Evolutionary conservation across 2,797 vertebrate species (phyloP).

Genomic region (Artibeus jamaicensis): DNA sequence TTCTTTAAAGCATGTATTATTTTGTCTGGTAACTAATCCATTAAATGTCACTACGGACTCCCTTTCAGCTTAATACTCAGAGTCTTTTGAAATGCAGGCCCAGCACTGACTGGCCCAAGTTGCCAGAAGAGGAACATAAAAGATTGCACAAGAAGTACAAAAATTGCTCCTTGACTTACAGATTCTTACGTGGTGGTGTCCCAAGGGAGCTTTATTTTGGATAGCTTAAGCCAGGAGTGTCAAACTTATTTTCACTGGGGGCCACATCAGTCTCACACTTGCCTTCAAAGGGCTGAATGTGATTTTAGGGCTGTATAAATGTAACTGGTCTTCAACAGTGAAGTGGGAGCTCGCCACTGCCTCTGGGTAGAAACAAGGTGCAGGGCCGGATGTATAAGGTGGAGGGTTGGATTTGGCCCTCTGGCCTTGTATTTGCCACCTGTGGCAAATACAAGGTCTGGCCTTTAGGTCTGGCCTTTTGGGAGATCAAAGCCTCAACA

Average conservation of each 20-base stretch:
- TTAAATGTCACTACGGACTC: neutral
- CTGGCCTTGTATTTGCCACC: too few relatives aligned
- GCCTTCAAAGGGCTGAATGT: too few relatives aligned
- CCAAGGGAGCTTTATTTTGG: neutral
- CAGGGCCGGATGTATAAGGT: too few relatives aligned
- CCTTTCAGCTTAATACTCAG: neutral
- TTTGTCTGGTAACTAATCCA: neutral
- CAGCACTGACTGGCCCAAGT: neutral
- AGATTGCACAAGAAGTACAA: rapidly evolving
- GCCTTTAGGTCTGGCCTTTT: neutral
- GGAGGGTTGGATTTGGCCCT: too few relatives aligned
- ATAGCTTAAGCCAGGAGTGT: neutral
- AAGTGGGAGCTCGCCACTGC: too few relatives aligned
- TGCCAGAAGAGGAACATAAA: neutral
- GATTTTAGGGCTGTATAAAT: too few relatives aligned
- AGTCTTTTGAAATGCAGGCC: neutral
- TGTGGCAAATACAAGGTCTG: too few relatives aligned
- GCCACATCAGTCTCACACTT: too few relatives aligned
- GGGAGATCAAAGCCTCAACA: neutral
- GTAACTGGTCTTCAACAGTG: too few relatives aligned
- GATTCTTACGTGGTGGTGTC: neutral
- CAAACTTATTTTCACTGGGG: too few relatives aligned
- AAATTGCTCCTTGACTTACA: neutral
- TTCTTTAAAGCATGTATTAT: neutral
- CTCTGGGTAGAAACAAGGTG: too few relatives aligned